Percentiles rank a stretch among this genome's conserved stretches.
Evolutionary conservation across 1,140 invertebrate species (phyloP).

Genomic region (Anastrepha ludens): DNA sequence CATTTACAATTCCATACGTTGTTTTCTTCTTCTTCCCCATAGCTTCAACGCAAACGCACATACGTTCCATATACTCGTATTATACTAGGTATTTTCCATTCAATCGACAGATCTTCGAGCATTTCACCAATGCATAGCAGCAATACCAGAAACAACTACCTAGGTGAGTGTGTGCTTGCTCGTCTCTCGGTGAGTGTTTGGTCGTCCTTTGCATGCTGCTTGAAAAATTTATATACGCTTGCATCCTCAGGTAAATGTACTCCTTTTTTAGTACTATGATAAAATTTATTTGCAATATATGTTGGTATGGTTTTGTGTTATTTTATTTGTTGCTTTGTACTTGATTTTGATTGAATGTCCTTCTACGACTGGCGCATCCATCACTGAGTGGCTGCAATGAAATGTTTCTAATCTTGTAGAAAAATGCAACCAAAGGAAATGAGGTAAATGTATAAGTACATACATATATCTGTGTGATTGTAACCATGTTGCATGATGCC

Average conservation of each 20-base stretch:
- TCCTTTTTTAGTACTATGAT: conserved; percentile 18
- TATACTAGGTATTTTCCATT: not conserved
- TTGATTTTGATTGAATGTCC: conserved; percentile 48
- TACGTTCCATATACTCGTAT: not conserved
- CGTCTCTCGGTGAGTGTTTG: not conserved
- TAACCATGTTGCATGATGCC: not conserved
- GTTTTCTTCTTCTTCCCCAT: not conserved
- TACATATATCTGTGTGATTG: not conserved
- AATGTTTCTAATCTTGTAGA: conserved; percentile 39
- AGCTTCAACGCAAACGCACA: not conserved
- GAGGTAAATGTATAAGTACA: not conserved
- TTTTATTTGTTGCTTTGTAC: not conserved
- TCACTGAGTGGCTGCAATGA: conserved; percentile 39
- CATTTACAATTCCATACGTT: conserved; percentile 32
- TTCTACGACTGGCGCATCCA: conserved; percentile 15
- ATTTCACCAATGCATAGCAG: not conserved
- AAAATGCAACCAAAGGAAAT: not conserved
- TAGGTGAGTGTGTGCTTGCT: not conserved
- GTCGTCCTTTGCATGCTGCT: not conserved
- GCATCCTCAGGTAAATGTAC: conserved; percentile 32
- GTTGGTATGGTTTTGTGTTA: not conserved
- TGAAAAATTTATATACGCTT: not conserved
- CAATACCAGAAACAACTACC: not conserved
- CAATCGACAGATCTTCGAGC: conserved; percentile 10
- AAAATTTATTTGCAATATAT: conserved; percentile 17